Evolutionary conservation across 2,888 invertebrate species (phyloP).

Genomic region (Flexamia atlantica): DNA sequence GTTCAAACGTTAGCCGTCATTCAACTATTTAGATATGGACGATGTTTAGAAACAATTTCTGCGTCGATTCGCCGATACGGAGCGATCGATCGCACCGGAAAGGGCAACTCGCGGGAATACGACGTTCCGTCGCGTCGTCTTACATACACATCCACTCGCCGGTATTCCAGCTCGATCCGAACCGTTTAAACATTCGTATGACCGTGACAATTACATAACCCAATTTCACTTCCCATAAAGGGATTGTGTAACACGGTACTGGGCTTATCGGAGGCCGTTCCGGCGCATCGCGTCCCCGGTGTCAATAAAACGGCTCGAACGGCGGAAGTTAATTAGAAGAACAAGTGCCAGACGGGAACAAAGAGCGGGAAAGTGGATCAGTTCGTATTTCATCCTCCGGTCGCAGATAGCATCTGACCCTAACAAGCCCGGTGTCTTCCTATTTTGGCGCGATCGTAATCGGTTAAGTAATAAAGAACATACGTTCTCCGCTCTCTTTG

Average conservation of each 20-base stretch:
- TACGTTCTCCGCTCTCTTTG: constrained; percentile 29
- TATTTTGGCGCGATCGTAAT: constrained; percentile 42
- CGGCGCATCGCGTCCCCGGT: neutral
- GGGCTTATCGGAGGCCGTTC: neutral
- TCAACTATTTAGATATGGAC: too few species aligned
- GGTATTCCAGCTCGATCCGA: neutral
- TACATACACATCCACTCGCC: too few species aligned
- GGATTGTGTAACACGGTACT: constrained; percentile 8
- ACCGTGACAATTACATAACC: constrained; percentile 36
- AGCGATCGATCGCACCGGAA: too few species aligned
- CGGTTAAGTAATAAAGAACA: constrained; percentile 39
- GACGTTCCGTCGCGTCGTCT: too few species aligned
- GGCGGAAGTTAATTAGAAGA: constrained; percentile 37
- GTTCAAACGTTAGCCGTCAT: too few species aligned
- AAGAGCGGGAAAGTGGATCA: constrained; percentile 38
- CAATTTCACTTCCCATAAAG: constrained; percentile 30
- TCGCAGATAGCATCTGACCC: constrained; percentile 29
- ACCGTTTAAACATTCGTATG: constrained; percentile 3
- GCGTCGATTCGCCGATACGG: too few species aligned
- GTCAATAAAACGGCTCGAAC: constrained; percentile 26
- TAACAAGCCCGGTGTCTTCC: constrained; percentile 50
- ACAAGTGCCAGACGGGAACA: constrained; percentile 34
- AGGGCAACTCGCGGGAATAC: too few species aligned
- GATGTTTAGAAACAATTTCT: too few species aligned
- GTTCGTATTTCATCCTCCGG: constrained; percentile 36